Base-by-base conservation (phyloP, 2,113 vertebrate species). In the Oncorhynchus clarkii region DNA sequence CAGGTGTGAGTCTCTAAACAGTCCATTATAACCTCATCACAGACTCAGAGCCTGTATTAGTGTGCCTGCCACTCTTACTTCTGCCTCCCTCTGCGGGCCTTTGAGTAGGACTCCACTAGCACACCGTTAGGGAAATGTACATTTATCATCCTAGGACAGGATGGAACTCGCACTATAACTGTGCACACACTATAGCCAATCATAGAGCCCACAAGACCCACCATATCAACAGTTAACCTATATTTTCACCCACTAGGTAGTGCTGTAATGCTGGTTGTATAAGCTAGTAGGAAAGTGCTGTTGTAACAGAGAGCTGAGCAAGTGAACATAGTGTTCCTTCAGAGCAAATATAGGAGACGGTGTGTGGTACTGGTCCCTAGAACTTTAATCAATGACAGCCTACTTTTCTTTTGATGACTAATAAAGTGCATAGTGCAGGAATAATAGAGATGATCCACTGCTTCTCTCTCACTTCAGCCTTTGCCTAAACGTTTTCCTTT, bases 1-100 rank as follows among this genome's bases (percentile, higher is more conserved):
- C 87, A 91, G 91, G 90, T 91, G 88, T 86, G 81, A 34, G 77
- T 84, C 83, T 87, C 76, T 86, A 78, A 84, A 87, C 81, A 87
- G 79, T 83, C 82, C 78, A 86, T 89, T 86, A 85, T 83, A 82
- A 84, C 84, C 85, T 88, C 81, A 86, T 88, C 86, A 90, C 81
- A 88, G 75, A 59, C 85, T 90, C 80, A 89, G 76, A 59, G 81
- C 74, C 64, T 72, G 80, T 74, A 82, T 88, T 89, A 84, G 80
- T 51, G 73, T 16, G 13, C 59, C 18, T 62, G 51, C 75, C 49
- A 34, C 60, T 11, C 78, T 82, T 76, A 78, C 80, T 81, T 85
- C 78, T 74, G 66, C 72, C 78, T 62, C 73, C 31, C 27, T 75
- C 51, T 54, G 51, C 14, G 14, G 51, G 76, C 73, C 74, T 18